Percentiles rank a stretch among this genome's conserved stretches.
phyloP scores from a whole-genome alignment of 2,797 vertebrate genomes.

The Mustela erminea region DNA sequence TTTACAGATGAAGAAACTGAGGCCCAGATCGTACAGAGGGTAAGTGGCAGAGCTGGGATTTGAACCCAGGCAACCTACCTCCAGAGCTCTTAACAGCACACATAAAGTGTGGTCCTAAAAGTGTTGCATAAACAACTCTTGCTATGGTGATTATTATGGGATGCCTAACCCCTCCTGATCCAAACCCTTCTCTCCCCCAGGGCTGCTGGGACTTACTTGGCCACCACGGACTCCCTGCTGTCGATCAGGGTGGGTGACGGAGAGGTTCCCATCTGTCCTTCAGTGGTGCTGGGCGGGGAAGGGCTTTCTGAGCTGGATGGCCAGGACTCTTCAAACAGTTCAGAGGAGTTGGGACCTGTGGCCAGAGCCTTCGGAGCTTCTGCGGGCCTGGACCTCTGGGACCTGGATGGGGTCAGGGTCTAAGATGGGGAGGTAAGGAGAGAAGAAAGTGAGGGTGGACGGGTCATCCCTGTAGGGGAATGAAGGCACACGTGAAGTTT shows the following conservation, averaged over 20 bases:
- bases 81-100: background rate
- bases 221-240: constrained; percentile 81
- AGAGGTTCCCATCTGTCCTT: constrained; percentile 52
- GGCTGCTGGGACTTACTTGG: constrained; percentile 81
- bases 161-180: background rate
- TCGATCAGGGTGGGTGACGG: constrained; percentile 4
- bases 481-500: background rate
- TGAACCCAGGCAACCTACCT: constrained; percentile 30
- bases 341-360: constrained; percentile 69
- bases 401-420: constrained; percentile 85
- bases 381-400: constrained; percentile 61
- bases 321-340: constrained; percentile 90
- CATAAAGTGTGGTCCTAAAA: background rate
- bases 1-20: constrained; percentile 42
- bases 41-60: constrained; percentile 17
- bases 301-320: constrained; percentile 87
- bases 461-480: background rate
- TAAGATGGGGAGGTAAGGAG: constrained; percentile 65
- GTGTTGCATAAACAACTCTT: background rate
- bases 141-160: background rate
- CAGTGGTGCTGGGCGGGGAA: constrained; percentile 73
- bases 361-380: constrained; percentile 50
- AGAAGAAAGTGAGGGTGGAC: constrained; percentile 38
- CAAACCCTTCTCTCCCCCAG: background rate
- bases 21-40: background rate